Base-by-base conservation (phyloP, 1,140 invertebrate species). In the Cyclina sinensis region DNA sequence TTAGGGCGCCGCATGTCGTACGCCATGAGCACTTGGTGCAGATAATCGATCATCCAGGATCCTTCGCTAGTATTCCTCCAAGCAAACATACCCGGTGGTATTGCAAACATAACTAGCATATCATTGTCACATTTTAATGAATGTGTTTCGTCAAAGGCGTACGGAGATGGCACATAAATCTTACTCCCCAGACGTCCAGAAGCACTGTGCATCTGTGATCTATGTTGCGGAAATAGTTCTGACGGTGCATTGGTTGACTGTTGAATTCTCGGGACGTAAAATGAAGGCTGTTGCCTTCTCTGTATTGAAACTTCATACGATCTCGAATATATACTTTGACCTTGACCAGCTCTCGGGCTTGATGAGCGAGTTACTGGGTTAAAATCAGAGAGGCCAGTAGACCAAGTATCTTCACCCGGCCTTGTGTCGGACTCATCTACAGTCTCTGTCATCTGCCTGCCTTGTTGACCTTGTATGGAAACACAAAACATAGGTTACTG, bases 31-130 rank as follows among this genome's bases (percentile, higher is more conserved):
- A 81, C 43, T 81, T 54, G 24, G 43, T 82, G 35, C 12, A 88
- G 39, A 43, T 81, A 88, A 24, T 70, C 24, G 5, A 88, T 54
- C 86, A 88, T 88, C 86, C 86, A 88, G 2, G 86, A 88, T 1
- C 86, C 86, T 16, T 73, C 78, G 18, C 24, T 37, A 27, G 65
- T 57, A 39, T 82, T 88, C 37, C 86, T 80, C 86, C 86, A 88
- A 0, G 86, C 86, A 43, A 88, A 88, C 62, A 54, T 57, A 14
- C 86, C 86, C 12, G 76, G 79, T 7, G 86, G 86, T n/a, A 88
- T 81, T 27, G 86, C 86, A 21, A 65, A 88, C 43, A 88, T 65
- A 1, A 88, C 18, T 16, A 88, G 62, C 65, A 68, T 65, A 43
- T 88, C 86, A 39, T 81, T 88, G 11, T 79, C 68, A 73, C 86